These are phyloP conservation scores for Stomatorhinus walkeri DNA, from an alignment of 2,797 vertebrate species.

Conservation along the genomic window DNA sequence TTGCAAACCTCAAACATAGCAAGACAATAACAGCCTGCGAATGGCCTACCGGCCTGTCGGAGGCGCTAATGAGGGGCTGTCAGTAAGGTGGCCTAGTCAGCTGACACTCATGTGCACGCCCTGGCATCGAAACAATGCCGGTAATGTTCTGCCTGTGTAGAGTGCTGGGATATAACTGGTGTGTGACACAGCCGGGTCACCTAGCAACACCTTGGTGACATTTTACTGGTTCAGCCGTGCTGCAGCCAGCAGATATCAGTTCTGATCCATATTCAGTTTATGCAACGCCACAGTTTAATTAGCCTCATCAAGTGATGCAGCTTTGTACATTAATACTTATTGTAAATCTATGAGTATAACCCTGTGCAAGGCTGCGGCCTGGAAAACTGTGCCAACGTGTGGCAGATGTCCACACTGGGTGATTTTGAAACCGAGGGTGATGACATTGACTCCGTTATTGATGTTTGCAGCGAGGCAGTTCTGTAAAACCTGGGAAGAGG, in stretches of 20 bases:
- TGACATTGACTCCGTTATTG: slow-evolving; percentile 39
- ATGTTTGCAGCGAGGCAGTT: slow-evolving; percentile 50
- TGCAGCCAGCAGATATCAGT: neutral
- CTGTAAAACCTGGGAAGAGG: slow-evolving; percentile 38
- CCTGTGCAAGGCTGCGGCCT: neutral
- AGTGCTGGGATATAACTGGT: neutral
- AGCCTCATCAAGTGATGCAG: neutral
- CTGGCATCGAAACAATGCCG: neutral
- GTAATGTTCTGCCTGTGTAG: neutral
- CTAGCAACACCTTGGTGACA: neutral
- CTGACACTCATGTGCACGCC: neutral
- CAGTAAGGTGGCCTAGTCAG: neutral
- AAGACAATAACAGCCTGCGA: neutral
- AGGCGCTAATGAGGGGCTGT: neutral
- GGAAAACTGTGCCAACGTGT: slow-evolving; percentile 25
- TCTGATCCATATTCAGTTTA: neutral
- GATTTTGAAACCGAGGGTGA: slow-evolving; percentile 43
- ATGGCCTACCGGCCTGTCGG: neutral
- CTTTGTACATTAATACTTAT: neutral
- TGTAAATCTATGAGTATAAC: neutral
- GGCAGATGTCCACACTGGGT: slow-evolving; percentile 36
- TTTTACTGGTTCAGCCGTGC: neutral
- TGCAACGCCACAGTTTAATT: neutral
- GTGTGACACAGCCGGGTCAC: neutral
- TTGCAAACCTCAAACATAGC: neutral